Evolutionary conservation across 2,797 vertebrate genomes (phyloP).

Genomic region (Centroberyx gerrardi): DNA sequence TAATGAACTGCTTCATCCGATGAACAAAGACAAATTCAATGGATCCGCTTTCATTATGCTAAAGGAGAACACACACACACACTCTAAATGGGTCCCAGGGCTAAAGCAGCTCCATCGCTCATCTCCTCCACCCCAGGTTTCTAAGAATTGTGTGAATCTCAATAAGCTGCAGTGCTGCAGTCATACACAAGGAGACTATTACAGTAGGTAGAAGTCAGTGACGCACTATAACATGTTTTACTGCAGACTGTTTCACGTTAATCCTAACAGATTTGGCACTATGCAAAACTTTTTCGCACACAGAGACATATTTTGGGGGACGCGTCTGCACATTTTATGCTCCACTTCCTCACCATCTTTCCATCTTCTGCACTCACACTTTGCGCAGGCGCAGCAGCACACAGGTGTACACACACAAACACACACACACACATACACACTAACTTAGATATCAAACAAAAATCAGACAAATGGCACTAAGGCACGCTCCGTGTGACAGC

Average conservation of each 20-base stretch:
- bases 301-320: constrained; percentile 31
- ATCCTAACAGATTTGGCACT: constrained; percentile 7
- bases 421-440: not conserved
- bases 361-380: constrained; percentile 30
- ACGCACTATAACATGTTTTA: constrained; percentile 27
- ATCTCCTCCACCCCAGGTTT: not conserved
- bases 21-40: too few species aligned
- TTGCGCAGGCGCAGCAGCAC: constrained; percentile 16
- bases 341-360: constrained; percentile 41
- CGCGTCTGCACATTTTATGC: constrained; percentile 50
- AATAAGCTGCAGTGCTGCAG: constrained; percentile 32
- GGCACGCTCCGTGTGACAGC: constrained; percentile 41
- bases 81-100: too few species aligned
- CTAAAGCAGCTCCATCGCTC: not conserved
- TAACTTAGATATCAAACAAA: constrained; percentile 20
- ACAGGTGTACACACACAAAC: not conserved
- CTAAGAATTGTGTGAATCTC: constrained; percentile 42
- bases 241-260: constrained; percentile 4
- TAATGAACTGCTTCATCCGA: too few species aligned
- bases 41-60: too few species aligned
- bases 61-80: too few species aligned
- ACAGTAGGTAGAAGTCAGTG: constrained; percentile 15
- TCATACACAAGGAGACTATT: constrained; percentile 23
- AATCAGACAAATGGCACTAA: constrained; percentile 54
- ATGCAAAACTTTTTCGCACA: constrained; percentile 12